Percentiles rank a stretch among this genome's conserved stretches.
Evolutionary conservation across 37 sponge, comb jelly and placozoan genomes (phyloP).

Genomic region (Theonella swinhoei): DNA sequence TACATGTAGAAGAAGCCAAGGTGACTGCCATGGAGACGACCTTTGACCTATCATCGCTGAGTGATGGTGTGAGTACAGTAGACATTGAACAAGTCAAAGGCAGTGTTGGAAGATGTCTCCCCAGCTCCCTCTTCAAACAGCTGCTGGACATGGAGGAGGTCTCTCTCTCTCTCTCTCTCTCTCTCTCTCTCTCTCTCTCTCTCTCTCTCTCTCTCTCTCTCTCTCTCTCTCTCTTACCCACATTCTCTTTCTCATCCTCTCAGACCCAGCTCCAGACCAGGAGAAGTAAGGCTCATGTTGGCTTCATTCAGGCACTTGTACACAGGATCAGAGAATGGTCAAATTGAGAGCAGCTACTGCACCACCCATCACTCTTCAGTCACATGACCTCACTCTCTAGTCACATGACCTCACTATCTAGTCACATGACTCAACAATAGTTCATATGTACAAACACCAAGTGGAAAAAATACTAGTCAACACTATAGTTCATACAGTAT

Average conservation of each 20-base stretch:
- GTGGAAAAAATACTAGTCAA: too few relatives aligned
- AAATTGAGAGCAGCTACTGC: conserved; percentile 18
- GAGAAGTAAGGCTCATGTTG: too few relatives aligned
- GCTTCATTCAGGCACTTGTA: conserved; percentile 66
- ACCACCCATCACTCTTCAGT: too few relatives aligned
- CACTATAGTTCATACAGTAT: too few relatives aligned
- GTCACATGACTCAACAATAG: conserved; percentile 22
- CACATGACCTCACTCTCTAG: too few relatives aligned
- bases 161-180: not conserved
- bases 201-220: too few relatives aligned
- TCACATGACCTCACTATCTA: too few relatives aligned
- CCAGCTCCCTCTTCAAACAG: conserved; percentile 71
- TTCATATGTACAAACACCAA: too few relatives aligned
- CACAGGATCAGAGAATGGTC: conserved; percentile 52
- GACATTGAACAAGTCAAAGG: too few relatives aligned
- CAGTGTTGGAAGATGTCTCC: conserved; percentile 44
- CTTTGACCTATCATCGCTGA: conserved; percentile 41
- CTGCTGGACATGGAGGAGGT: conserved; percentile 72
- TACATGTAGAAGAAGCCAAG: not conserved
- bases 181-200: too few relatives aligned
- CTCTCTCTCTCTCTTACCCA: too few relatives aligned
- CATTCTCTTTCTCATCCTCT: too few relatives aligned
- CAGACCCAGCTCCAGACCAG: conserved; percentile 32
- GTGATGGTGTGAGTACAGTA: conserved; percentile 32
- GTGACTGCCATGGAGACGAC: not conserved